Evolutionary conservation across 2,888 invertebrate species (phyloP), one percentile per base, ranked within the genome.

Genomic region (Willowsia nigromaculata): DNA sequence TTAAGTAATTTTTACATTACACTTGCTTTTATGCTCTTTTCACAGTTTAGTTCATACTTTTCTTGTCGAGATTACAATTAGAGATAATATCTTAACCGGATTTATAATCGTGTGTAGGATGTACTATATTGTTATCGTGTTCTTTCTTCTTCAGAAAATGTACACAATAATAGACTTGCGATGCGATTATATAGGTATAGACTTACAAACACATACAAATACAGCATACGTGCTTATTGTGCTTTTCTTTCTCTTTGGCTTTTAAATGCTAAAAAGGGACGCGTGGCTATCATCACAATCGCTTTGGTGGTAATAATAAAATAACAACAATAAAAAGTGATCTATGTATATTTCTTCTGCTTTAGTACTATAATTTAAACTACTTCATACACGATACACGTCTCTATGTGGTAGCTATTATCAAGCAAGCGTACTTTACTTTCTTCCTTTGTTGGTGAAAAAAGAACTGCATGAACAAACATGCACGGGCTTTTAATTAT

Each of bases 61-160:
- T 83, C 27, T 74, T 83, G 83, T 53, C 65, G 59, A 89, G 89
- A 89, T 89, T 78, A 78, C 68, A 84, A 80, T 80, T 68, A 68
- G 25, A 89, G 89, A 89, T 89, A 68, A 84, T n/a, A n/a, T 76
- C 89, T 89, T 85, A 89, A 89, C 89, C 89, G 89, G 89, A 89
- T 89, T 89, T 84, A 89, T 89, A 80, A n/a, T 85, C 80, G 68
- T 83, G 83, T 83, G 83, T 83, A 81, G 78, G 78, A 78, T 78
- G 78, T 78, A 56, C 78, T 82, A 68, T 83, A 50, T 86, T 80
- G 80, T 80, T 86, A 80, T 86, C 86, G 33, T 85, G 85, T 85
- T 62, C 3, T 50, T 78, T 50, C 18, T 71, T 43, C 13, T 43
- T 59, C 25, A 59, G 65, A 85, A 78, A 85, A 85, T 59, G 50